These are phyloP conservation scores for Ophioderma brevispina DNA, from an alignment of 35 echinoderm and acorn worm species.

Conservation along the genomic window DNA sequence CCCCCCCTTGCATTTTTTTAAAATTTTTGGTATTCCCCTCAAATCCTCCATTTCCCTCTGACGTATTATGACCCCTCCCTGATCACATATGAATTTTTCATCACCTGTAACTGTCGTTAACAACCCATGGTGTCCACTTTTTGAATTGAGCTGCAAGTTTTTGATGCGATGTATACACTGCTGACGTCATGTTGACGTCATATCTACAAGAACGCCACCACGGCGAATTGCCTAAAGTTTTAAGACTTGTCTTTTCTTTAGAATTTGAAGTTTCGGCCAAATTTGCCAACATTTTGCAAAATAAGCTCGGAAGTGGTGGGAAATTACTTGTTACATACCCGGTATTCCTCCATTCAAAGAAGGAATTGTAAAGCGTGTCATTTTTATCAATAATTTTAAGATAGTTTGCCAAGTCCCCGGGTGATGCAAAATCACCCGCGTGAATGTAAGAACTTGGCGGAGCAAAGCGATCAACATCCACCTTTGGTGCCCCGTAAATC, in stretches of 20 bases:
- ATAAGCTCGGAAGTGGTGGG: slow-evolving; percentile 41
- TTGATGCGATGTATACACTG: background rate
- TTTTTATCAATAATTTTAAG: slow-evolving; percentile 52
- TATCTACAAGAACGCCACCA: slow-evolving; percentile 52
- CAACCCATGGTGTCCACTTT: slow-evolving; percentile 24
- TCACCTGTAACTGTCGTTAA: background rate
- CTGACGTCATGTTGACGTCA: slow-evolving; percentile 12
- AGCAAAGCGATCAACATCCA: slow-evolving; percentile 50
- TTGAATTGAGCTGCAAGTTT: slow-evolving; percentile 3
- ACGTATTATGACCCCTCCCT: too few relatives aligned
- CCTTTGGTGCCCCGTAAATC: slow-evolving; percentile 54
- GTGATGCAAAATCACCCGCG: slow-evolving; percentile 48
- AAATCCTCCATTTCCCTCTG: too few relatives aligned
- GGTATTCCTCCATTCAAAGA: slow-evolving; percentile 63
- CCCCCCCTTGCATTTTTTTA: too few relatives aligned
- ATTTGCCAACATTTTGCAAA: slow-evolving; percentile 39
- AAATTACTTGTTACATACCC: slow-evolving; percentile 22
- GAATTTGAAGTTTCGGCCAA: background rate
- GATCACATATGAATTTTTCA: too few relatives aligned
- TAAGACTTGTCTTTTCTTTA: background rate
- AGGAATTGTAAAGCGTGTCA: slow-evolving; percentile 59
- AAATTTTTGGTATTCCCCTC: too few relatives aligned
- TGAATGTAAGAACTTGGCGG: slow-evolving; percentile 79
- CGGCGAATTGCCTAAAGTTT: slow-evolving; percentile 24
- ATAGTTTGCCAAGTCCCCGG: slow-evolving; percentile 44